These are phyloP conservation scores for Acropora tenuis DNA, from an alignment of 64 coral and sea anemone genomes.

Conservation along the genomic window DNA sequence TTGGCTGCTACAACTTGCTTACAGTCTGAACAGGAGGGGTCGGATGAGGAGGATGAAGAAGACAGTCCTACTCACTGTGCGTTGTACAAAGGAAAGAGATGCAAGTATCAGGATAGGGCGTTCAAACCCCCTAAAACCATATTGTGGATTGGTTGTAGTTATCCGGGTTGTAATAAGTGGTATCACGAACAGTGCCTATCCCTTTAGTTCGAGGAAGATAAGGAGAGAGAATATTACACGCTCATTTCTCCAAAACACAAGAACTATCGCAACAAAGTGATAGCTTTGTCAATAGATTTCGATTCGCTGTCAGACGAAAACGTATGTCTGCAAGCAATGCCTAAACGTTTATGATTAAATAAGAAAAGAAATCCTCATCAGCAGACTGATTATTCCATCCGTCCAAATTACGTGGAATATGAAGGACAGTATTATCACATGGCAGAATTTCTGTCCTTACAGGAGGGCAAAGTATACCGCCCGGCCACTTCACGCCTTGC, in stretches of 20 bases:
- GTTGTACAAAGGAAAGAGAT: not conserved
- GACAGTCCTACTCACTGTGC: constrained; percentile 21
- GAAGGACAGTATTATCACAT: not conserved
- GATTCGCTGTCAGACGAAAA: not conserved
- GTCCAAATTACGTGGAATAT: not conserved
- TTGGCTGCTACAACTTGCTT: not conserved
- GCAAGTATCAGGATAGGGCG: not conserved
- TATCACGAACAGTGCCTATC: constrained; percentile 34
- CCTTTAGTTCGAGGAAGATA: not conserved
- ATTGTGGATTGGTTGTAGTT: constrained; percentile 14
- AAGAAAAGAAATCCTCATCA: not conserved
- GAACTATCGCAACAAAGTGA: not conserved
- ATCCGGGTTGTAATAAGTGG: constrained; percentile 4
- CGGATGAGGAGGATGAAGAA: constrained; percentile 34
- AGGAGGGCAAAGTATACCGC: not conserved
- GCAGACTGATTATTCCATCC: not conserved
- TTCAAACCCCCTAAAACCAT: constrained; percentile 19
- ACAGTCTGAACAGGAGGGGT: not conserved
- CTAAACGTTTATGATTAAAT: not conserved
- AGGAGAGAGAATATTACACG: not conserved
- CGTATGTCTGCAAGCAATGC: not conserved
- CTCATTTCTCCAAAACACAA: not conserved
- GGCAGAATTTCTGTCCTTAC: not conserved
- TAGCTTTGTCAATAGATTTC: not conserved
- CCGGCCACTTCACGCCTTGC: not conserved